Evolutionary conservation across 2,888 invertebrate genomes (phyloP).

Genomic region (Polydrusus tereticollis): DNA sequence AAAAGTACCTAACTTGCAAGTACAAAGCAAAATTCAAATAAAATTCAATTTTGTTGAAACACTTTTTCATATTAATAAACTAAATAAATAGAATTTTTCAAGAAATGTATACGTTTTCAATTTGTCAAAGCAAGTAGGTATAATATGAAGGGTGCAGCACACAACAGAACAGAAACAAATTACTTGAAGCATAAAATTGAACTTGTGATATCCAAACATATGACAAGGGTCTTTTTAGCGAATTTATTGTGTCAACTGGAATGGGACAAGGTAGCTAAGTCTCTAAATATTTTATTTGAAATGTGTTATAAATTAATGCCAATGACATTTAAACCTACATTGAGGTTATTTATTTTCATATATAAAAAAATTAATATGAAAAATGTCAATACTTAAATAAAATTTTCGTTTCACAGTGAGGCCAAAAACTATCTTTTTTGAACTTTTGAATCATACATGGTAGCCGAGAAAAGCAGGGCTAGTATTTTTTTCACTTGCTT

Average conservation of each 20-base stretch:
- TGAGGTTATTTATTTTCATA: not conserved
- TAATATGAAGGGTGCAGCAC: not conserved
- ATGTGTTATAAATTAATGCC: not conserved
- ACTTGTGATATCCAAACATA: constrained; percentile 10
- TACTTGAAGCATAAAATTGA: constrained; percentile 13
- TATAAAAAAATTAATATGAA: too few relatives aligned
- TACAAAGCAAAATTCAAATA: too few relatives aligned
- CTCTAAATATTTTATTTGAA: constrained; percentile 6
- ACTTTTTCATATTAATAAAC: too few relatives aligned
- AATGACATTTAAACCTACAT: not conserved
- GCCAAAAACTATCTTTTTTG: too few relatives aligned
- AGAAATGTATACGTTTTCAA: not conserved
- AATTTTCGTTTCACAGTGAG: too few relatives aligned
- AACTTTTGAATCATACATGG: too few relatives aligned
- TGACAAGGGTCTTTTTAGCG: constrained; percentile 15
- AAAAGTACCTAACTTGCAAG: too few relatives aligned
- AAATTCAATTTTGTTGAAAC: too few relatives aligned
- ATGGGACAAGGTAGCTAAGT: constrained; percentile 1
- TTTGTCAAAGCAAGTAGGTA: not conserved
- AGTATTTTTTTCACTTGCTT: too few relatives aligned
- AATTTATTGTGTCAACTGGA: constrained; percentile 12
- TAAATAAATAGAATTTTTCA: not conserved
- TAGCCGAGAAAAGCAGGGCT: too few relatives aligned
- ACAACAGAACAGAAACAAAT: constrained; percentile 7
- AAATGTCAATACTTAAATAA: too few relatives aligned